Evolutionary conservation across 1,140 invertebrate species (phyloP).

Genomic region (Magallana angulata): DNA sequence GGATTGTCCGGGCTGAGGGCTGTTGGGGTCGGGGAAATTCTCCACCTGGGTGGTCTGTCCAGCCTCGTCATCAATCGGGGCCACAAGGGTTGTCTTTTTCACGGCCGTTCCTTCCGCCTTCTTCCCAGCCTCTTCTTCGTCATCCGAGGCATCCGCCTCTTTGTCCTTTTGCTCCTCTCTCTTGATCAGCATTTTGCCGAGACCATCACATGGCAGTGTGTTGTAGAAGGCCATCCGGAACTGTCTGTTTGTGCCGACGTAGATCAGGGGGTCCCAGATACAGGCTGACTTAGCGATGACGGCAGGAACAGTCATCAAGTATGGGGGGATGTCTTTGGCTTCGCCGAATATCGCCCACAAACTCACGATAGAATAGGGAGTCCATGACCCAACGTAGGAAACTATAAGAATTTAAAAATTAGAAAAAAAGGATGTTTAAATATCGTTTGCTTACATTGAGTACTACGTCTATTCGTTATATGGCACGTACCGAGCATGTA

Average conservation of each 20-base stretch:
- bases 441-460: too few relatives aligned
- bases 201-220: slow-evolving; percentile 58
- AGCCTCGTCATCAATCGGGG: slow-evolving; percentile 7
- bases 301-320: slow-evolving; percentile 57
- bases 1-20: neutral
- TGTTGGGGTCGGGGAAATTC: neutral
- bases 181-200: slow-evolving; percentile 18
- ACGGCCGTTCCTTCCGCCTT: neutral
- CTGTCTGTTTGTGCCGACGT: slow-evolving; percentile 67
- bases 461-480: neutral
- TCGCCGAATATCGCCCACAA: slow-evolving; percentile 61
- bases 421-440: too few relatives aligned
- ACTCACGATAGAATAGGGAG: slow-evolving; percentile 63
- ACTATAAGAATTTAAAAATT: neutral
- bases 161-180: slow-evolving; percentile 37
- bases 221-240: slow-evolving; percentile 62
- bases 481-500: slow-evolving; percentile 61
- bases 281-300: slow-evolving; percentile 64
- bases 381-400: slow-evolving; percentile 51
- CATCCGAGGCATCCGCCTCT: slow-evolving; percentile 6
- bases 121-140: neutral
- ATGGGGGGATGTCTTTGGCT: slow-evolving; percentile 40
- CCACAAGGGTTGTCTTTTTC: neutral
- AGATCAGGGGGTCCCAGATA: slow-evolving; percentile 68
- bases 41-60: slow-evolving; percentile 13